phyloP scores from a whole-genome alignment of 2,797 vertebrate genomes.

The Manis javanica region DNA sequence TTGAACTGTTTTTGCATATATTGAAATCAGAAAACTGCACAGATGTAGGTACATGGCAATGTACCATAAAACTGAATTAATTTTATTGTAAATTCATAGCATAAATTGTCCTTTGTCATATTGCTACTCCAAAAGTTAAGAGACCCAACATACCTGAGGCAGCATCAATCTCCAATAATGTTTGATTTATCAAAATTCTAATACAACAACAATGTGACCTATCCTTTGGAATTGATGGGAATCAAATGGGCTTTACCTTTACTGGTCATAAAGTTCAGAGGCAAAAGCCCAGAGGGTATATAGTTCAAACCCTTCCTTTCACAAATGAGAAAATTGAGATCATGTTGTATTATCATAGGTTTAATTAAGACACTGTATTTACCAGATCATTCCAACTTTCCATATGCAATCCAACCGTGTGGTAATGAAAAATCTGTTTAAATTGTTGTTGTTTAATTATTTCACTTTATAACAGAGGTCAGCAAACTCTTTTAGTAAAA shows the following conservation, averaged over 20 bases:
- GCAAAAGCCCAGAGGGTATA: background rate
- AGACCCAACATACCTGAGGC: background rate
- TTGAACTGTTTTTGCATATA: background rate
- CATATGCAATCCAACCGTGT: background rate
- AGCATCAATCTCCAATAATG: background rate
- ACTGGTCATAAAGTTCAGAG: background rate
- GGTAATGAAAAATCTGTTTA: background rate
- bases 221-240: background rate
- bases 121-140: background rate
- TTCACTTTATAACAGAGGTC: slow-evolving; percentile 1
- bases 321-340: background rate
- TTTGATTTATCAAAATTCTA: slow-evolving; percentile 43
- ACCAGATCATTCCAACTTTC: background rate
- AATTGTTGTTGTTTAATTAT: slow-evolving; percentile 10
- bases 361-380: background rate
- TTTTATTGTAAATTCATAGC: background rate
- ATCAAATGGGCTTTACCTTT: background rate
- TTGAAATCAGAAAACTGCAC: slow-evolving; percentile 24
- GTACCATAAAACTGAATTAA: background rate
- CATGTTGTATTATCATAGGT: background rate
- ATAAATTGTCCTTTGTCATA: slow-evolving; percentile 23
- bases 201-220: background rate
- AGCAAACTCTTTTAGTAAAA: slow-evolving; percentile 16
- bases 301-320: background rate
- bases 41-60: background rate